phyloP scores from a whole-genome alignment of 2,888 invertebrate species.

The Drosophila hamatofila region DNA sequence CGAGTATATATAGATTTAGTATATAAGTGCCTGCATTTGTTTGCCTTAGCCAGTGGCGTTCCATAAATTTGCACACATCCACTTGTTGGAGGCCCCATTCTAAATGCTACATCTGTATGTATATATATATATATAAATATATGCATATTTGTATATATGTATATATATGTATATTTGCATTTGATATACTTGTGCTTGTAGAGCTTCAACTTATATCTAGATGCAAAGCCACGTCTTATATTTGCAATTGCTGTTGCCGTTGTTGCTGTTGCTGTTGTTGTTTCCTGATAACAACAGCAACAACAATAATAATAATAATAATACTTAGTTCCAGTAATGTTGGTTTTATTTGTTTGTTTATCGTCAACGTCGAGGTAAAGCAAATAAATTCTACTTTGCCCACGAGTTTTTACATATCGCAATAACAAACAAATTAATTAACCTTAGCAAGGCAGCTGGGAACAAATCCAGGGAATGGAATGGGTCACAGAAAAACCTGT shows the following conservation, averaged over 20 bases:
- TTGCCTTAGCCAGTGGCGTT: constrained; percentile 12
- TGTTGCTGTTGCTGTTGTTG: constrained; percentile 15
- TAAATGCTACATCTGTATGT: constrained; percentile 5
- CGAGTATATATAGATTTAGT: constrained; percentile 3
- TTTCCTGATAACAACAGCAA: constrained; percentile 51
- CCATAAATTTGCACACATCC: constrained; percentile 28
- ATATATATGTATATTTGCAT: background rate
- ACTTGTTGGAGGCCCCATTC: constrained; percentile 23
- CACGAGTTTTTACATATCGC: constrained; percentile 29
- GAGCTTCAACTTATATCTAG: constrained; percentile 14
- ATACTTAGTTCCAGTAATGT: constrained; percentile 41
- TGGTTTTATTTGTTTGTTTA: constrained; percentile 63
- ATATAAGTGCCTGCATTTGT: constrained; percentile 27
- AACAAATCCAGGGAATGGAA: constrained; percentile 4
- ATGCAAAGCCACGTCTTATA: constrained; percentile 35
- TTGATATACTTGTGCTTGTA: constrained; percentile 11
- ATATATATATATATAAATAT: background rate
- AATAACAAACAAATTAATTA: constrained; percentile 51
- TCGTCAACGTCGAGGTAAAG: constrained; percentile 33
- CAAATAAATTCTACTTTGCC: constrained; percentile 44
- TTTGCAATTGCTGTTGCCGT: constrained; percentile 1
- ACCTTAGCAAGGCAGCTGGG: constrained; percentile 11
- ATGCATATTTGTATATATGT: background rate
- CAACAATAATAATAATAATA: constrained; percentile 33
- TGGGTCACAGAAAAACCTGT: constrained; percentile 12